phyloP scores from a whole-genome alignment of 2,797 vertebrate species.

The Myotis pilosus region DNA sequence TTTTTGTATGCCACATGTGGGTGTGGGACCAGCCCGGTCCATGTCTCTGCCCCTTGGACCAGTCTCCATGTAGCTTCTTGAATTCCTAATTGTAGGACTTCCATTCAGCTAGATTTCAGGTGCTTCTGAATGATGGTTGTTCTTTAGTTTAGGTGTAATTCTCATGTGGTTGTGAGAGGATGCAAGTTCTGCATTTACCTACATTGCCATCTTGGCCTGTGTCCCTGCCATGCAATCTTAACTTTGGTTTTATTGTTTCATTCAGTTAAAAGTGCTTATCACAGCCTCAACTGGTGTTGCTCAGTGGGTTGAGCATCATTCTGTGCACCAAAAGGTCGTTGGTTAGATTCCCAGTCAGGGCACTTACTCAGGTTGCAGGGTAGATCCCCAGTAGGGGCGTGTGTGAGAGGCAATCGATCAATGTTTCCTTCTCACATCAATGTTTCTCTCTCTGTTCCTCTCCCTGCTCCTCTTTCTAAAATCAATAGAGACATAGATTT shows the following conservation, averaged over 20 bases:
- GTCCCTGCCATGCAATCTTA: accelerated
- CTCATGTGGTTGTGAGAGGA: neutral
- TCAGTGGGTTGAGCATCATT: neutral
- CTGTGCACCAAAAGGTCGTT: neutral
- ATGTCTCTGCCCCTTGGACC: neutral
- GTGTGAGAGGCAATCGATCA: neutral
- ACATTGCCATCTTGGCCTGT: neutral
- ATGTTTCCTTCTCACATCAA: neutral
- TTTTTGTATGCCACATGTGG: neutral
- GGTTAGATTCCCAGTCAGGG: neutral
- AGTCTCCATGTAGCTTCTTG: neutral
- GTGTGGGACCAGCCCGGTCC: neutral
- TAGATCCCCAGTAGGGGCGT: neutral
- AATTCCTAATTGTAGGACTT: neutral
- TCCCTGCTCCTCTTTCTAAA: neutral
- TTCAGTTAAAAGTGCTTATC: neutral
- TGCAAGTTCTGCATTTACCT: neutral
- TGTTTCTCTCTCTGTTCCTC: neutral
- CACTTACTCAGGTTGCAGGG: neutral
- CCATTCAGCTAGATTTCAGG: neutral
- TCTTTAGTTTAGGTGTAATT: neutral
- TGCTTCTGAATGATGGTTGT: neutral
- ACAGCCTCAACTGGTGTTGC: neutral
- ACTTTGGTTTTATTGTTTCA: neutral
- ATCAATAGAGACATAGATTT: neutral